phyloP scores from a whole-genome alignment of 2,797 vertebrate species.

The Sebastes trivittatus region DNA sequence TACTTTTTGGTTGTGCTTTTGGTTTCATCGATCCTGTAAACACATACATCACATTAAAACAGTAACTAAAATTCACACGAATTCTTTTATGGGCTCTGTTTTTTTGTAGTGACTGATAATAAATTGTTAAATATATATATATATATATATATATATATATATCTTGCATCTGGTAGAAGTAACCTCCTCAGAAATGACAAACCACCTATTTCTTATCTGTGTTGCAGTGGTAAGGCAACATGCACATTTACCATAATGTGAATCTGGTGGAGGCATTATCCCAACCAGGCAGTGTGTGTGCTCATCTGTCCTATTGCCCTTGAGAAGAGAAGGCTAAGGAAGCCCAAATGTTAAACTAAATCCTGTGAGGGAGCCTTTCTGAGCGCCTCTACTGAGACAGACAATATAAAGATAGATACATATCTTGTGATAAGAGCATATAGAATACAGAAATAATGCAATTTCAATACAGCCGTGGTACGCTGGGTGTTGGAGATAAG shows the following conservation, averaged over 20 bases:
- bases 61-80: background rate
- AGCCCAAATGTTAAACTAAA: conserved; percentile 27
- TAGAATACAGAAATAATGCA: conserved; percentile 29
- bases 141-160: background rate
- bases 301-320: conserved; percentile 22
- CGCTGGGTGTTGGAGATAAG: conserved; percentile 23
- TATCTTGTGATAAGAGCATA: conserved; percentile 40
- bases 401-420: conserved; percentile 41
- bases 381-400: conserved; percentile 14
- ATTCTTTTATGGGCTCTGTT: background rate
- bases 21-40: conserved; percentile 1
- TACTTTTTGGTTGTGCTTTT: background rate
- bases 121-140: background rate
- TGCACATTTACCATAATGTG: background rate
- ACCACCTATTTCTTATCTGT: background rate
- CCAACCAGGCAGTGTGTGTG: background rate
- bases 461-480: background rate
- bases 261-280: conserved; percentile 15
- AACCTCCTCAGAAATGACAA: conserved; percentile 1
- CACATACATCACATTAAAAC: background rate
- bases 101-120: background rate
- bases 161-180: background rate
- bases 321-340: conserved; percentile 19
- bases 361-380: background rate
- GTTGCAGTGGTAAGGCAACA: background rate